A percentile compares a stretch with the other conserved stretches of the same genome.
phyloP scores from a whole-genome alignment of 2,113 vertebrate genomes.

The Falcunculus frontatus region DNA sequence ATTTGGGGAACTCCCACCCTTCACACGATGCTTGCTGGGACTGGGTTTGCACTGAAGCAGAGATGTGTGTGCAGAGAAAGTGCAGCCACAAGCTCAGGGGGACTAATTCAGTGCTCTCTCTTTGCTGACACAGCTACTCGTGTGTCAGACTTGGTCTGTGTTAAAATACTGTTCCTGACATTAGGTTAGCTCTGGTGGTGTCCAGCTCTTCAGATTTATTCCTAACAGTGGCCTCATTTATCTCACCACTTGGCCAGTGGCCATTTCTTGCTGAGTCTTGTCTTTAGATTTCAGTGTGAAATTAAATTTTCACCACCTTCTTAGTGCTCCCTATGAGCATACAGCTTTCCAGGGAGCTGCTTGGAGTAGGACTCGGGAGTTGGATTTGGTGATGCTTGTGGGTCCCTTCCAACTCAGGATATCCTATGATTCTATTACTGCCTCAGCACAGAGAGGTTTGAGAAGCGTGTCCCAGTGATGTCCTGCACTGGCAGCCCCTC shows the following conservation, averaged over 20 bases:
- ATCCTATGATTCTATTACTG: not conserved
- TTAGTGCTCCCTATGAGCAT: not conserved
- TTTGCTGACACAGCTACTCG: not conserved
- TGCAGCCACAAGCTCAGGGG: not conserved
- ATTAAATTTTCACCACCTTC: not conserved
- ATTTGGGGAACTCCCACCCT: not conserved
- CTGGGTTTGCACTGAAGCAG: not conserved
- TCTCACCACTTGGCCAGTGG: not conserved
- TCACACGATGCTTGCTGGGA: not conserved
- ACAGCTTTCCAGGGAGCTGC: not conserved
- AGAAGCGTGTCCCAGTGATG: not conserved
- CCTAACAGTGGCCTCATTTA: not conserved
- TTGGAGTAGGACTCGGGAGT: rapidly evolving
- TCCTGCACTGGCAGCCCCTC: not conserved
- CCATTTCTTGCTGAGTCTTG: not conserved
- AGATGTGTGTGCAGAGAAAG: not conserved
- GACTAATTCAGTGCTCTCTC: not conserved
- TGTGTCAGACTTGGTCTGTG: not conserved
- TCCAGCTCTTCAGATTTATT: not conserved
- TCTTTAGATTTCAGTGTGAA: not conserved
- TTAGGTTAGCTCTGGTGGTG: not conserved
- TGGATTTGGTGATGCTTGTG: not conserved
- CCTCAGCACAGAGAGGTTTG: not conserved
- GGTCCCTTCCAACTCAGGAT: not conserved
- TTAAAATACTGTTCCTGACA: not conserved